Percentiles rank a stretch among this genome's conserved stretches.
Evolutionary conservation across 1,140 invertebrate genomes (phyloP).

Genomic region (Saxidomus purpurata): DNA sequence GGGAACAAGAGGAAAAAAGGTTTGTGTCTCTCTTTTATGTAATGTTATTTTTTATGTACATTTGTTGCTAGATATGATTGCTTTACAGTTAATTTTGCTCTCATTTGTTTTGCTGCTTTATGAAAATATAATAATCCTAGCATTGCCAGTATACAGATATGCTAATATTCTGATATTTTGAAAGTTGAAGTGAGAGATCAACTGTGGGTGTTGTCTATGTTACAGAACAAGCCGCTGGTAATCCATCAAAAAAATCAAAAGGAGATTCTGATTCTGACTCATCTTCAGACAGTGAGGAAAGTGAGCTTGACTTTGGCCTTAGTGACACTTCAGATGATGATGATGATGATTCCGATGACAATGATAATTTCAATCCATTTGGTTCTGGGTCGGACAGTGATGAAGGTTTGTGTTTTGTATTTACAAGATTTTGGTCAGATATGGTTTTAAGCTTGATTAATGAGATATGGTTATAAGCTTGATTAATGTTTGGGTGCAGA

Average conservation of each 20-base stretch:
- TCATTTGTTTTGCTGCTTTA: too few species aligned
- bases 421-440: too few species aligned
- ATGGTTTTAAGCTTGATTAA: too few species aligned
- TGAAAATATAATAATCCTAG: too few species aligned
- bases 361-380: constrained; percentile 95
- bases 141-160: too few species aligned
- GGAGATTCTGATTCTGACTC: constrained; percentile 74
- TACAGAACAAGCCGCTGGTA: constrained; percentile 84
- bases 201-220: constrained; percentile 70
- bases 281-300: constrained; percentile 81
- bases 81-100: background rate
- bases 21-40: constrained; percentile 57
- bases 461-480: too few species aligned
- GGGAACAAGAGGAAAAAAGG: constrained; percentile 83
- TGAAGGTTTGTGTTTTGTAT: constrained; percentile 86
- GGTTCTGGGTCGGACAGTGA: constrained; percentile 93
- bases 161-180: too few species aligned
- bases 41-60: background rate
- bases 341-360: constrained; percentile 60
- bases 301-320: constrained; percentile 74
- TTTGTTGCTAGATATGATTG: background rate
- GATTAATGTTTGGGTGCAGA: too few species aligned
- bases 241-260: constrained; percentile 88
- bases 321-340: constrained; percentile 77
- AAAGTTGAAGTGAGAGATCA: too few species aligned